Evolutionary conservation across 2,797 vertebrate species (phyloP).

Genomic region (Molossus alvarezi): DNA sequence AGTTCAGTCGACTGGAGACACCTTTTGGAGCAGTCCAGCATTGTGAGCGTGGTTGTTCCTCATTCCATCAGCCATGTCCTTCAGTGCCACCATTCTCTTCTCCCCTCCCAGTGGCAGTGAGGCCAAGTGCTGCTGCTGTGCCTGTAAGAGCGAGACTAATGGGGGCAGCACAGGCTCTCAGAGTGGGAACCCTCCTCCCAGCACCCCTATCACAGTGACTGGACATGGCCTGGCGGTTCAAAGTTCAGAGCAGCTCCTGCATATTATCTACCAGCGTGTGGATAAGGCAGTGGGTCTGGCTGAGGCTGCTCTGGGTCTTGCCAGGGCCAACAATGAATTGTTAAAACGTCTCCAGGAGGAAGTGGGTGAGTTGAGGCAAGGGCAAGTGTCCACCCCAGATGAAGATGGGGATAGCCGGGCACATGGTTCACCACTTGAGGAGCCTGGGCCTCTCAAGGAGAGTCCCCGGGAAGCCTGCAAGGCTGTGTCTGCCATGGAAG

Average conservation of each 20-base stretch:
- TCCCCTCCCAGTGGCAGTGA: conserved; percentile 87
- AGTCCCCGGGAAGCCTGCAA: conserved; percentile 78
- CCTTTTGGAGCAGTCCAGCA: background rate
- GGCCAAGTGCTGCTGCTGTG: conserved; percentile 85
- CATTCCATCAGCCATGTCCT: conserved; percentile 86
- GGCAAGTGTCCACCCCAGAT: background rate
- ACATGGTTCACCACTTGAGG: conserved; percentile 67
- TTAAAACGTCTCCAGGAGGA: conserved; percentile 88
- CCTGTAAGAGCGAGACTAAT: conserved; percentile 84
- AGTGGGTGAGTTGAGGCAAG: conserved; percentile 82
- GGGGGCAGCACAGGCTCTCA: conserved; percentile 57
- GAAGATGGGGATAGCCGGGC: conserved; percentile 58
- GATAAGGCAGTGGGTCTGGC: conserved; percentile 89
- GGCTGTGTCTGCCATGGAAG: conserved; percentile 77
- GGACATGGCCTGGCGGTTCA: conserved; percentile 87
- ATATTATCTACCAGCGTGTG: conserved; percentile 89
- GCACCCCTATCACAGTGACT: conserved; percentile 86
- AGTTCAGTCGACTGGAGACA: background rate
- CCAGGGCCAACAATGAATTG: conserved; percentile 87
- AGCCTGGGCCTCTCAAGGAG: conserved; percentile 79
- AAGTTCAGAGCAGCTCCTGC: conserved; percentile 89
- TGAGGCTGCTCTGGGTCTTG: conserved; percentile 86
- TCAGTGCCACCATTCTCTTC: conserved; percentile 91
- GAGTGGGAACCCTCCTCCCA: conserved; percentile 71
- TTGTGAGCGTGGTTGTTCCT: background rate